Conservation (phyloP, 2,888 invertebrate species). For the Zhengitettix transpicula region DNA sequence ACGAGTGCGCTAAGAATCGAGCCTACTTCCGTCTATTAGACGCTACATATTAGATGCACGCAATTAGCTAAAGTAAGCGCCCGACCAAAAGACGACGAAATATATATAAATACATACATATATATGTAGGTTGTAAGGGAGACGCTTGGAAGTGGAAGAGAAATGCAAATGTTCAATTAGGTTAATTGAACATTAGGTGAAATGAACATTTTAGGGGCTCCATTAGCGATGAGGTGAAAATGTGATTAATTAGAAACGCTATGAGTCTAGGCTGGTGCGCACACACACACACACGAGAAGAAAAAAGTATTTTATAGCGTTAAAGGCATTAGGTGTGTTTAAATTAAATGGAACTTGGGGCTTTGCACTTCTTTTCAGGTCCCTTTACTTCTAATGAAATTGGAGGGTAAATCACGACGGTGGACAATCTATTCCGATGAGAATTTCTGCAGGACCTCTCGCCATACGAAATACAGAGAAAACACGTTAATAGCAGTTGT, state of each 20-base stretch:
- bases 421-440: not conserved
- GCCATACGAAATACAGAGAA: too few relatives aligned
- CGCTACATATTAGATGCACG: constrained; percentile 1
- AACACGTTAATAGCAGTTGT: too few relatives aligned
- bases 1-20: not conserved
- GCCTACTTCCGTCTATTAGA: not conserved
- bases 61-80: constrained; percentile 6
- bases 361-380: not conserved
- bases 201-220: constrained; percentile 34
- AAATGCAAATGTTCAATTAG: constrained; percentile 30
- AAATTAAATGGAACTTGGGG: constrained; percentile 7
- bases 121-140: not conserved
- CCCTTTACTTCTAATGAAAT: not conserved
- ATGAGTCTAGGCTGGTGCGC: constrained; percentile 4
- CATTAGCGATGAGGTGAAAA: constrained; percentile 25
- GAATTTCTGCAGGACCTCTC: too few relatives aligned
- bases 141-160: not conserved
- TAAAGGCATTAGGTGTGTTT: constrained; percentile 6
- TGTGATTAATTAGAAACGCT: constrained; percentile 25
- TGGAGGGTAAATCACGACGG: constrained; percentile 3
- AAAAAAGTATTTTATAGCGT: constrained; percentile 7
- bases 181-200: constrained; percentile 34
- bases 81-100: not conserved
- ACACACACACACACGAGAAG: not conserved
- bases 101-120: not conserved